These are phyloP conservation scores for Bradynema listronoti DNA, from an alignment of 1,140 invertebrate species.

Conservation along the genomic window DNA sequence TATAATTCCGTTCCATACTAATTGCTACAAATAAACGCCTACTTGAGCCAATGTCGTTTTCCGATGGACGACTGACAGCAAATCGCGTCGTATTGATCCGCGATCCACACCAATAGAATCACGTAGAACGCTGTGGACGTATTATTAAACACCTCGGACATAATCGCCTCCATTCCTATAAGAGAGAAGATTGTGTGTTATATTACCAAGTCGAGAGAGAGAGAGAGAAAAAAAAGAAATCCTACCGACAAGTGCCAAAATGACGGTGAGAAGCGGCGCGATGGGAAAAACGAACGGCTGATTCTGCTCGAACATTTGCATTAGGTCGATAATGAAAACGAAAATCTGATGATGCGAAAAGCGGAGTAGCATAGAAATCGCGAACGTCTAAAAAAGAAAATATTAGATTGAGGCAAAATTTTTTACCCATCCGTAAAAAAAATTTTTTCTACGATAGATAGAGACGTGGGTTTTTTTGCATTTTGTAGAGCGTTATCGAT, in stretches of 20 bases:
- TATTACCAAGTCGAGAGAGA: no score
- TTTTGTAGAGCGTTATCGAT: no score
- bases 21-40: conserved; percentile 11
- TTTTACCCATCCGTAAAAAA: no score
- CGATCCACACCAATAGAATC: conserved; percentile 95
- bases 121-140: conserved; percentile 97
- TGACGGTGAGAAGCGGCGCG: conserved; percentile 88
- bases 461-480: no score
- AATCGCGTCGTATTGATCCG: conserved; percentile 96
- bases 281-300: conserved; percentile 84
- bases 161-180: conserved; percentile 98
- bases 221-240: background rate
- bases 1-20: background rate
- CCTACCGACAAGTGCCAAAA: conserved; percentile 87
- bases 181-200: conserved; percentile 43
- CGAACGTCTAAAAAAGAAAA: conserved; percentile 76
- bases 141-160: conserved; percentile 99
- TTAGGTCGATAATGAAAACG: conserved; percentile 81
- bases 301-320: conserved; percentile 89
- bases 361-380: conserved; percentile 89
- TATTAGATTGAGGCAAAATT: conserved; percentile 1
- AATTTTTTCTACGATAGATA: no score
- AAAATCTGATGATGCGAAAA: conserved; percentile 99
- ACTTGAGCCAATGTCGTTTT: conserved; percentile 89
- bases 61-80: conserved; percentile 92